phyloP scores from a whole-genome alignment of 2,113 vertebrate genomes.

The Aviceda subcristata region DNA sequence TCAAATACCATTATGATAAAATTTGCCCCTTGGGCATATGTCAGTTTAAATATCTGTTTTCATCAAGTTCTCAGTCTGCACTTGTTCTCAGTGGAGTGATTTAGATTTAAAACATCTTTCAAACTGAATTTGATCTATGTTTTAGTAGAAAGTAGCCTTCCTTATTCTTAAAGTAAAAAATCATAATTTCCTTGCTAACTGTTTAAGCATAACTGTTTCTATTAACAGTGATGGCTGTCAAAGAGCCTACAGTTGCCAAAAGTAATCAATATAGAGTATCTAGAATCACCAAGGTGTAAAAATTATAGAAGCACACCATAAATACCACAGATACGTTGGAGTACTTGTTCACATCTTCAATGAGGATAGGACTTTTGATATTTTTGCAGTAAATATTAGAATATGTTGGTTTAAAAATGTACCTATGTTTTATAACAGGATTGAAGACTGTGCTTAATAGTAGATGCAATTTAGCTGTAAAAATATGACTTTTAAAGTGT shows the following conservation, averaged over 20 bases:
- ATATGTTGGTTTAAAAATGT: neutral
- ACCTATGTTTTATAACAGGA: neutral
- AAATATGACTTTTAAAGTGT: neutral
- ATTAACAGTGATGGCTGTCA: neutral
- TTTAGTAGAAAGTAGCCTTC: conserved; percentile 27
- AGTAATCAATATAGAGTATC: neutral
- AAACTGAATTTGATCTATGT: conserved; percentile 50
- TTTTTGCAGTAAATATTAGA: neutral
- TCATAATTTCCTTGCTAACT: neutral
- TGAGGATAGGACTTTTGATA: neutral
- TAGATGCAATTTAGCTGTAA: neutral
- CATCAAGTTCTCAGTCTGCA: conserved; percentile 48
- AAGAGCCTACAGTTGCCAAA: neutral
- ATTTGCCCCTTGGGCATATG: conserved; percentile 51
- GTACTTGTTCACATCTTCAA: neutral
- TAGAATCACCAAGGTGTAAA: neutral
- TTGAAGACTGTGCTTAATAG: neutral
- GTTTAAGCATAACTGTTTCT: neutral
- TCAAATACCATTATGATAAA: conserved; percentile 62
- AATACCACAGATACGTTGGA: neutral
- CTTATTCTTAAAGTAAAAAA: conserved; percentile 27
- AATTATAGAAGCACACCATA: neutral
- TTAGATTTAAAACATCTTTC: conserved; percentile 53
- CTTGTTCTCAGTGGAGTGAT: conserved; percentile 62
- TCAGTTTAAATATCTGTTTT: conserved; percentile 66